phyloP scores from a whole-genome alignment of 2,888 invertebrate species.

The Drosophila mettleri region DNA sequence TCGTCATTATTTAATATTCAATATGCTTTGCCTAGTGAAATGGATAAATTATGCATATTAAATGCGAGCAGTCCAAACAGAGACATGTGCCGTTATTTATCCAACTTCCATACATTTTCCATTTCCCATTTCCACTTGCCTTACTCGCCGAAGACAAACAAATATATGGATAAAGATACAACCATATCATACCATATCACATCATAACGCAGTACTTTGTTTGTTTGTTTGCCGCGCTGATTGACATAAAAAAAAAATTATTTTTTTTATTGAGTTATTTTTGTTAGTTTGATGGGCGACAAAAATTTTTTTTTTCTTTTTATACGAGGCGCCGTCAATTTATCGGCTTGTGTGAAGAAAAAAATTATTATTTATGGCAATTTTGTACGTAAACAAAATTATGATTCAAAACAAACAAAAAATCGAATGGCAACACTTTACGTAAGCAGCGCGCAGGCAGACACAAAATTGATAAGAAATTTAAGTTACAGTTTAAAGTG shows the following conservation, averaged over 20 bases:
- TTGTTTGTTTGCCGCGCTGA: conserved; percentile 64
- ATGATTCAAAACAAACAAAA: conserved; percentile 33
- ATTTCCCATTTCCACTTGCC: conserved; percentile 4
- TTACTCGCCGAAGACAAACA: conserved; percentile 36
- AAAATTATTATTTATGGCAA: conserved; percentile 64
- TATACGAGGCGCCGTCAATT: conserved; percentile 66
- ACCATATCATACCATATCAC: conserved; percentile 17
- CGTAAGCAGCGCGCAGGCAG: conserved; percentile 26
- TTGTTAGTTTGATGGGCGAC: conserved; percentile 71
- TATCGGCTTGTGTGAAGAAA: conserved; percentile 45
- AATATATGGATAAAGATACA: conserved; percentile 16
- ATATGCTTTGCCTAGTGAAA: conserved; percentile 77
- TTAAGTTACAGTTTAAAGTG: background rate
- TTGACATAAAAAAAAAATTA: conserved; percentile 69
- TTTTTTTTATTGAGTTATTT: conserved; percentile 69
- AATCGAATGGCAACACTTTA: conserved; percentile 19
- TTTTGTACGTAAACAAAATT: conserved; percentile 69
- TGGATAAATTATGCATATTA: conserved; percentile 81
- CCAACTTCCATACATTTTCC: conserved; percentile 9
- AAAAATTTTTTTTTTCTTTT: conserved; percentile 33
- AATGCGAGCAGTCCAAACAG: conserved; percentile 57
- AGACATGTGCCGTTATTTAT: conserved; percentile 56
- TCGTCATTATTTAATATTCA: conserved; percentile 78
- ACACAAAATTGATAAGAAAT: background rate
- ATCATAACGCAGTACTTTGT: conserved; percentile 44